A percentile compares a stretch with the other conserved stretches of the same genome.
Evolutionary conservation across 2,888 invertebrate species (phyloP).

Genomic region (Cheilosia soror): DNA sequence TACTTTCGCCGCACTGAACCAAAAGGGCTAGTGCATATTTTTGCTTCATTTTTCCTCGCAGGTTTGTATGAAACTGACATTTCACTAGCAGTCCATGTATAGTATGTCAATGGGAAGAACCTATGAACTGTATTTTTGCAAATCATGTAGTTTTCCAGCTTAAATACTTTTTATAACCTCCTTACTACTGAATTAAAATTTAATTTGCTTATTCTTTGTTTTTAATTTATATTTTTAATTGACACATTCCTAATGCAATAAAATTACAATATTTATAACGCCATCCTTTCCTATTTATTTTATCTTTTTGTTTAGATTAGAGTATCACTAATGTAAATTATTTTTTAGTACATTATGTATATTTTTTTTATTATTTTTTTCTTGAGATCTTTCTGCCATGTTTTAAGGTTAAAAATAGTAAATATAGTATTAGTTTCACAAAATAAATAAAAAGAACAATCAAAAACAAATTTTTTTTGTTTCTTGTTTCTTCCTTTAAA

Average conservation of each 20-base stretch:
- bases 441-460: slow-evolving; percentile 44
- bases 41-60: too few relatives aligned
- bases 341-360: neutral
- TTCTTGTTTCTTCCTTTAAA: neutral
- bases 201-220: neutral
- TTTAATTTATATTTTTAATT: slow-evolving; percentile 33
- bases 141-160: too few relatives aligned
- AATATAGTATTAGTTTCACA: slow-evolving; percentile 57
- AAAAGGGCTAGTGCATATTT: too few relatives aligned
- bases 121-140: too few relatives aligned
- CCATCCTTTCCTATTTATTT: slow-evolving; percentile 78
- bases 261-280: slow-evolving; percentile 76
- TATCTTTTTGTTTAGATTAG: slow-evolving; percentile 59
- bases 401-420: slow-evolving; percentile 67
- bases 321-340: slow-evolving; percentile 56
- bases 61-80: too few relatives aligned
- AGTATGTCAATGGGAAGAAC: too few relatives aligned
- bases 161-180: neutral
- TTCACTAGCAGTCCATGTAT: too few relatives aligned
- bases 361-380: slow-evolving; percentile 52
- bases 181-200: neutral
- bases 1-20: too few relatives aligned
- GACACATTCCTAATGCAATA: slow-evolving; percentile 73
- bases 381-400: slow-evolving; percentile 74
- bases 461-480: slow-evolving; percentile 34